Conservation (phyloP, 1,140 invertebrate species). For the Aphelinus certus region DNA sequence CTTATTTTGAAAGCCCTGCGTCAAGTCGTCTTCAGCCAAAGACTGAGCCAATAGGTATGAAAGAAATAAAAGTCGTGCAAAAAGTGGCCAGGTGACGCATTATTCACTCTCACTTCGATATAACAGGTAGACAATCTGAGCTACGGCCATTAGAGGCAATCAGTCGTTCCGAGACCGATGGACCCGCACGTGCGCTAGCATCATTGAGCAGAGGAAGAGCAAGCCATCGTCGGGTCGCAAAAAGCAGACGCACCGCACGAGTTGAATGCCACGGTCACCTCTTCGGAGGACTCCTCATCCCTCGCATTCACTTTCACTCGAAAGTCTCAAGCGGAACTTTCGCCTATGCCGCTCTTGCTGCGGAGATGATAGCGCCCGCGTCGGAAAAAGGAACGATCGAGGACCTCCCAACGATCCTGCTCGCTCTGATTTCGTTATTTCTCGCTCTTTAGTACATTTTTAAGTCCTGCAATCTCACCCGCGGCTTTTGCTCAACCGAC, state of each 20-base stretch:
- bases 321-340: constrained; percentile 22
- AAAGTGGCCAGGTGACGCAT: too few species aligned
- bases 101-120: too few species aligned
- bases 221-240: neutral
- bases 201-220: neutral
- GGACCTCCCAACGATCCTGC: neutral
- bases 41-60: too few species aligned
- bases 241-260: neutral
- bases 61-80: too few species aligned
- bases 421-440: neutral
- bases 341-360: neutral
- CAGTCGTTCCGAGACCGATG: neutral
- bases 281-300: neutral
- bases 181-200: constrained; percentile 16
- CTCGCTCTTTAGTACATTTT: neutral
- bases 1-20: too few species aligned
- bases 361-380: constrained; percentile 2
- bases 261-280: constrained; percentile 48
- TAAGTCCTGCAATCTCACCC: neutral
- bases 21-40: too few species aligned
- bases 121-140: too few species aligned
- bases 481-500: neutral
- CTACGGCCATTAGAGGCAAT: neutral
- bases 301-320: constrained; percentile 17
- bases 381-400: constrained; percentile 17